Conservation (phyloP, 1,140 invertebrate species). For the Dendroctonus ponderosae region DNA sequence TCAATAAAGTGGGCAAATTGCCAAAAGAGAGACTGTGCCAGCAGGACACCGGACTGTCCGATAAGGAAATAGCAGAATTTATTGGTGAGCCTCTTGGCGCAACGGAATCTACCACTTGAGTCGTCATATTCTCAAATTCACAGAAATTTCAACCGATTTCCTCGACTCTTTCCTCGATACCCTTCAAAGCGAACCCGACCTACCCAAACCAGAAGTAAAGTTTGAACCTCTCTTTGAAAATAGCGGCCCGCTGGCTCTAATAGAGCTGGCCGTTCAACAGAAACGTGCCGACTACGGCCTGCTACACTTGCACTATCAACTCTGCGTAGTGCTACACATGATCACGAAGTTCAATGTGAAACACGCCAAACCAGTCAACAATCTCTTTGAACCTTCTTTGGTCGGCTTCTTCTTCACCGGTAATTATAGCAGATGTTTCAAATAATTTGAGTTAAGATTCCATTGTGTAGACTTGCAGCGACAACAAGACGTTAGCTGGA, state of each 20-base stretch:
- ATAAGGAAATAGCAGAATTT: constrained; percentile 66
- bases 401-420: constrained; percentile 45
- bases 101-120: background rate
- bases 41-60: constrained; percentile 73
- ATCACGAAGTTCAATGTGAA: constrained; percentile 77
- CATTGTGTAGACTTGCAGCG: constrained; percentile 40
- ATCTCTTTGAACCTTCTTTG: constrained; percentile 74
- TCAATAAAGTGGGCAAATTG: constrained; percentile 85
- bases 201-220: constrained; percentile 54
- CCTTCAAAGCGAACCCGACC: constrained; percentile 50
- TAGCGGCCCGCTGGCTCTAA: constrained; percentile 60
- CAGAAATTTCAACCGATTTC: constrained; percentile 62
- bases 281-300: constrained; percentile 71
- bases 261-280: constrained; percentile 75
- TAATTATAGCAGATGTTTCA: constrained; percentile 1
- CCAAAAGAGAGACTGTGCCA: constrained; percentile 79
- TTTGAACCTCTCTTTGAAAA: constrained; percentile 71
- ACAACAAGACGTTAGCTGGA: constrained; percentile 40
- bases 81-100: constrained; percentile 51
- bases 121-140: constrained; percentile 10
- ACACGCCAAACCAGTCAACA: constrained; percentile 67
- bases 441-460: background rate
- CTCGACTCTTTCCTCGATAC: constrained; percentile 75
- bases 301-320: constrained; percentile 74
- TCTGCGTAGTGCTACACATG: constrained; percentile 73